A percentile compares a stretch with the other conserved stretches of the same genome.
Evolutionary conservation across 2,888 invertebrate species (phyloP).

Genomic region (Synergus laeviventris): DNA sequence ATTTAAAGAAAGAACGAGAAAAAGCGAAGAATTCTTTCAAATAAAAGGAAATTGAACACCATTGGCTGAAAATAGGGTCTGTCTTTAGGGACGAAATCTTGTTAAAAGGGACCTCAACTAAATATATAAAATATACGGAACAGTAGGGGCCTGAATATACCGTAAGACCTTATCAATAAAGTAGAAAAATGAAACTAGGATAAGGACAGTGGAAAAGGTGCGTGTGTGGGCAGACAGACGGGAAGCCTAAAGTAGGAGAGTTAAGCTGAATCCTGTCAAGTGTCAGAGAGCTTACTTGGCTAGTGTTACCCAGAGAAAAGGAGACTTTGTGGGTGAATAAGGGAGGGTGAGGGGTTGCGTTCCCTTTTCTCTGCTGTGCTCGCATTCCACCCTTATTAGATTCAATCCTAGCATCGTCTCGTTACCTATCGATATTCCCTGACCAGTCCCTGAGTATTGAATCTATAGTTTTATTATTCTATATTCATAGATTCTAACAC

Average conservation of each 20-base stretch:
- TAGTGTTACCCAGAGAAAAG: constrained; percentile 69
- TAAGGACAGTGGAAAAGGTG: constrained; percentile 60
- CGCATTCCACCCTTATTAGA: constrained; percentile 71
- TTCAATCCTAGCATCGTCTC: constrained; percentile 56
- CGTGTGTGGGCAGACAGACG: constrained; percentile 63
- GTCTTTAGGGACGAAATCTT: too few species aligned
- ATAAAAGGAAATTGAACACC: too few species aligned
- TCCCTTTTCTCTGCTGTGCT: constrained; percentile 52
- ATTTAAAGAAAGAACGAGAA: too few species aligned
- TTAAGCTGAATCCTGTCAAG: constrained; percentile 74
- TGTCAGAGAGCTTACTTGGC: constrained; percentile 73
- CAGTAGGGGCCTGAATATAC: background rate
- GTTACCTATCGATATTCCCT: constrained; percentile 43
- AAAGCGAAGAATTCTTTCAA: too few species aligned
- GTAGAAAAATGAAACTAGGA: constrained; percentile 56
- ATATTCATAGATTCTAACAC: background rate
- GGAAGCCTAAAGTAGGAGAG: constrained; percentile 70
- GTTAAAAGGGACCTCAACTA: too few species aligned
- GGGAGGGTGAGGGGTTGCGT: constrained; percentile 50
- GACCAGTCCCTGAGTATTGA: background rate
- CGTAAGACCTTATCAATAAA: constrained; percentile 46
- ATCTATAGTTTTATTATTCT: background rate
- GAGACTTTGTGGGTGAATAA: constrained; percentile 51
- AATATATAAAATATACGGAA: too few species aligned
- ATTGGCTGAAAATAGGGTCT: too few species aligned